Conservation (phyloP, 1,140 invertebrate species). For the Lepidurus packardi region DNA sequence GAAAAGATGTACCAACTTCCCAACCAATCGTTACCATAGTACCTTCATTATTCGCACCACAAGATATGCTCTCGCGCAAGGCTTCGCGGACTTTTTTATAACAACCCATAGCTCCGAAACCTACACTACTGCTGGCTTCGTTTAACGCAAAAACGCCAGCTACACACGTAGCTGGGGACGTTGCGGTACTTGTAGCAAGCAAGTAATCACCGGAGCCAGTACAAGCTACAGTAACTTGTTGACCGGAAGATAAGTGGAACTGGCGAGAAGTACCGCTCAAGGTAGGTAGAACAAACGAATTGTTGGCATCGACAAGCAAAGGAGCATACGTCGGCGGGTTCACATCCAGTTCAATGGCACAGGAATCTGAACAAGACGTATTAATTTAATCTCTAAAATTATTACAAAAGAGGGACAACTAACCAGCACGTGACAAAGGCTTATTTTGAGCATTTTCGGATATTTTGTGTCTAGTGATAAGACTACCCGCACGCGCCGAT, state of each 20-base stretch:
- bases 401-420: background rate
- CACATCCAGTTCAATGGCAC: slow-evolving; percentile 28
- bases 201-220: slow-evolving; percentile 30
- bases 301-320: slow-evolving; percentile 22
- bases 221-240: slow-evolving; percentile 32
- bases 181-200: background rate
- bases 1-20: slow-evolving; percentile 17
- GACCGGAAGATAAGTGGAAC: slow-evolving; percentile 16
- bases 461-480: background rate
- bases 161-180: slow-evolving; percentile 27
- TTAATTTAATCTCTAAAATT: background rate
- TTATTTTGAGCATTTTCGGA: background rate
- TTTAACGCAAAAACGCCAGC: background rate
- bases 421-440: background rate
- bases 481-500: background rate
- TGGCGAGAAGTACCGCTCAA: slow-evolving; percentile 25
- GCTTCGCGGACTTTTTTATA: slow-evolving; percentile 25
- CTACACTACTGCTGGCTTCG: background rate
- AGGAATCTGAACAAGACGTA: background rate
- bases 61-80: slow-evolving; percentile 30
- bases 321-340: slow-evolving; percentile 26
- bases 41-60: slow-evolving; percentile 25
- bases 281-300: slow-evolving; percentile 25
- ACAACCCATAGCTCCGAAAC: slow-evolving; percentile 29
- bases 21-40: slow-evolving; percentile 28